A percentile compares a stretch with the other conserved stretches of the same genome.
Evolutionary conservation across 2,888 invertebrate species (phyloP).

Genomic region (Notodonta ziczac): DNA sequence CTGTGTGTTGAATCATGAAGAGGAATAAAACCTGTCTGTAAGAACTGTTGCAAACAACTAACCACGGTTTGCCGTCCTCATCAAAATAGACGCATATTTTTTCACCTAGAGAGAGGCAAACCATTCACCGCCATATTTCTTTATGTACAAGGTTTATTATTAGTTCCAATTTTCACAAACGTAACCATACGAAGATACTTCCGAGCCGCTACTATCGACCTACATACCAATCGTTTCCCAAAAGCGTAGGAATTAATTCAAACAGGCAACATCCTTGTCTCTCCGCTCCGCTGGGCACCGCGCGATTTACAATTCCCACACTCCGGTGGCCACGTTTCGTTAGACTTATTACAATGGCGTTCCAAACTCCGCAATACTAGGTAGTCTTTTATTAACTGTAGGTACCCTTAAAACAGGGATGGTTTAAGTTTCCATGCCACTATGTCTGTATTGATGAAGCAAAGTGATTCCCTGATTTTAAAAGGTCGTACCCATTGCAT

Average conservation of each 20-base stretch:
- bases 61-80: too few relatives aligned
- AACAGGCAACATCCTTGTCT: conserved; percentile 73
- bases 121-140: too few relatives aligned
- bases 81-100: too few relatives aligned
- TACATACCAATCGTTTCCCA: conserved; percentile 45
- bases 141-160: too few relatives aligned
- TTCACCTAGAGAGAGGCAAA: too few relatives aligned
- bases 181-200: conserved; percentile 1
- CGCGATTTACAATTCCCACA: conserved; percentile 75
- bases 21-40: too few relatives aligned
- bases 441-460: neutral
- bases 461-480: too few relatives aligned
- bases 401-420: neutral
- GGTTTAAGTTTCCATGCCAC: neutral
- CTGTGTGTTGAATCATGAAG: too few relatives aligned
- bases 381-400: conserved; percentile 2
- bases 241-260: conserved; percentile 71
- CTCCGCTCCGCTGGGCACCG: conserved; percentile 68
- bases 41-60: too few relatives aligned
- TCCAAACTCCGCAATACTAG: conserved; percentile 53
- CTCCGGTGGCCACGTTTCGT: conserved; percentile 67
- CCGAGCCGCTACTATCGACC: conserved; percentile 23
- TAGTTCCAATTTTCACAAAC: conserved; percentile 9
- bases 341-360: conserved; percentile 66
- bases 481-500: too few relatives aligned